A percentile compares a stretch with the other conserved stretches of the same genome.
Conservation (phyloP, 2,113 vertebrate genomes). For the Podiceps cristatus region DNA sequence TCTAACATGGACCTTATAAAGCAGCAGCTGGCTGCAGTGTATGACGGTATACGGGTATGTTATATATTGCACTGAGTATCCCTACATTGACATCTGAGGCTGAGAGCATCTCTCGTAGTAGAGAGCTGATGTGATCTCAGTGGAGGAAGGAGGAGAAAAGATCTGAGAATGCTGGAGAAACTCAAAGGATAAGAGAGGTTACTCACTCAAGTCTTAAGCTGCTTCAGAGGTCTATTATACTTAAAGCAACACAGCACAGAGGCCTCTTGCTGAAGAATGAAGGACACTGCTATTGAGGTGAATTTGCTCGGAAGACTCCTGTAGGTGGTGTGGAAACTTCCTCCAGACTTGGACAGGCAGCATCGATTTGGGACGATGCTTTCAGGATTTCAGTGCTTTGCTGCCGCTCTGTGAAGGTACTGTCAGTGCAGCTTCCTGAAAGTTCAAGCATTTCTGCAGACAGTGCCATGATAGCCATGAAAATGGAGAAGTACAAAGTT, state of each 20-base stretch:
- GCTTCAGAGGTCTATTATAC: neutral
- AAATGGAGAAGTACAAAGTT: neutral
- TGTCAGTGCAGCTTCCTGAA: neutral
- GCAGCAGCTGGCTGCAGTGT: neutral
- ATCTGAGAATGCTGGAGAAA: neutral
- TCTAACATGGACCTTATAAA: neutral
- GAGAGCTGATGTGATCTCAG: neutral
- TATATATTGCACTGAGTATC: neutral
- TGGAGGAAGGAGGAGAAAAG: neutral
- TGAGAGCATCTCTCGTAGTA: neutral
- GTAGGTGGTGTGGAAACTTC: neutral
- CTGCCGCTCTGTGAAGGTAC: neutral
- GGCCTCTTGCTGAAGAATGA: neutral
- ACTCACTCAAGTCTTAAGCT: neutral
- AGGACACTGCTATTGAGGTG: neutral
- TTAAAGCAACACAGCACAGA: neutral
- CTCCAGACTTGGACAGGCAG: rapidly evolving
- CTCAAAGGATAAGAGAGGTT: neutral
- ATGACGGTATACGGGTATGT: too few relatives aligned
- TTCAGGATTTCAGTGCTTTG: neutral
- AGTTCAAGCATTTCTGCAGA: neutral
- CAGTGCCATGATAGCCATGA: neutral
- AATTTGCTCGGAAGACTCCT: neutral
- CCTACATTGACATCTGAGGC: neutral
- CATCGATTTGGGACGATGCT: neutral